These are phyloP conservation scores for Drosophila limbata DNA, from an alignment of 2,888 invertebrate species.

Conservation along the genomic window DNA sequence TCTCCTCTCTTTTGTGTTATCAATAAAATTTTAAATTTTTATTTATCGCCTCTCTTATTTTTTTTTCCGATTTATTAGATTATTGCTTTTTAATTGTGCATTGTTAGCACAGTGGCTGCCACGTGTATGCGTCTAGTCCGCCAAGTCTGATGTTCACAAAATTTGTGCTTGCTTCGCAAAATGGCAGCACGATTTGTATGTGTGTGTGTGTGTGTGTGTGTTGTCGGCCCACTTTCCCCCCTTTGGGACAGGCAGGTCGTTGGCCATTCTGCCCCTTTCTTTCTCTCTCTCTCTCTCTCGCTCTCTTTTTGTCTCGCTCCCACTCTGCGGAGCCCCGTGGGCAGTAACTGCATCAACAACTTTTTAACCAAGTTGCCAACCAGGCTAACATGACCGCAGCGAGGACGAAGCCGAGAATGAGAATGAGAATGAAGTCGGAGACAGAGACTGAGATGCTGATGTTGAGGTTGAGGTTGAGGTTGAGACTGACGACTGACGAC, in stretches of 20 bases:
- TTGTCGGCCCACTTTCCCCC: background rate
- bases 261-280: conserved; percentile 39
- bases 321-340: conserved; percentile 19
- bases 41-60: background rate
- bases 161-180: conserved; percentile 66
- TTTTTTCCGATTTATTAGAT: conserved; percentile 30
- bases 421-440: conserved; percentile 1
- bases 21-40: background rate
- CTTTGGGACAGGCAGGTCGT: conserved; percentile 60
- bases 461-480: conserved; percentile 2
- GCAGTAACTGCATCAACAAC: conserved; percentile 72
- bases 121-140: background rate
- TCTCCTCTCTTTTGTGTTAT: too few species aligned
- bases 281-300: background rate
- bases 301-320: background rate
- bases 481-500: background rate
- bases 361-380: conserved; percentile 79
- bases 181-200: conserved; percentile 63
- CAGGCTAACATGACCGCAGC: conserved; percentile 69
- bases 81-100: conserved; percentile 57
- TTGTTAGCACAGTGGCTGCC: conserved; percentile 44
- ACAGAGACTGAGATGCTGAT: background rate
- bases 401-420: conserved; percentile 17
- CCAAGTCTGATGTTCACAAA: conserved; percentile 22
- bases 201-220: conserved; percentile 37